Evolutionary conservation across 2,113 vertebrate species (phyloP).

Genomic region (Rhipidura dahli): DNA sequence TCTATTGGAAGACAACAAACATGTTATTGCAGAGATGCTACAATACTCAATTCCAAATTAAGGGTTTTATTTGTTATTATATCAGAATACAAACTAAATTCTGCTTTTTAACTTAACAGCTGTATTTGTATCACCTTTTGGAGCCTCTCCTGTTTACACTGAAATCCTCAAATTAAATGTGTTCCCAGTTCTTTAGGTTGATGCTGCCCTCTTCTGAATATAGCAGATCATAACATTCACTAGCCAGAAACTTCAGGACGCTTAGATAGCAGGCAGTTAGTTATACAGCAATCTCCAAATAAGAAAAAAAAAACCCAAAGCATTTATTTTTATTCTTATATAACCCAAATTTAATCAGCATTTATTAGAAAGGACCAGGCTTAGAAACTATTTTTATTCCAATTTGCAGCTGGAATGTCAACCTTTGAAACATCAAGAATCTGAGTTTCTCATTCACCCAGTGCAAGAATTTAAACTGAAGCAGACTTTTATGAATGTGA

Average conservation of each 20-base stretch:
- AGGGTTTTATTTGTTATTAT: slow-evolving; percentile 2
- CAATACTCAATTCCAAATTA: slow-evolving; percentile 1
- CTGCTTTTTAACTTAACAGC: slow-evolving; percentile 10
- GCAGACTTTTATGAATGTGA: background rate
- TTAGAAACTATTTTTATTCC: background rate
- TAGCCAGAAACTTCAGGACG: background rate
- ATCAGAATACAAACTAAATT: slow-evolving; percentile 12
- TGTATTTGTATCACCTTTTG: slow-evolving; percentile 11
- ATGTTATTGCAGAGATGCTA: background rate
- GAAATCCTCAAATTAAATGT: background rate
- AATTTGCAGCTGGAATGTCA: background rate
- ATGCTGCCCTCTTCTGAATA: slow-evolving; percentile 79
- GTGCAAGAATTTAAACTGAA: background rate
- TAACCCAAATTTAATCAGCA: background rate
- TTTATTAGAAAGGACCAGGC: background rate
- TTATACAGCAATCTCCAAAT: background rate
- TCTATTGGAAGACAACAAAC: background rate
- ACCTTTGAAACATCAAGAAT: background rate
- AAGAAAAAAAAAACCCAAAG: background rate
- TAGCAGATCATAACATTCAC: background rate
- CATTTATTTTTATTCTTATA: background rate
- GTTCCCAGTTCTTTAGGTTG: slow-evolving; percentile 37
- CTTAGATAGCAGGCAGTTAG: background rate
- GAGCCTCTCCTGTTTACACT: background rate
- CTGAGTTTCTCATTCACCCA: background rate